phyloP scores from a whole-genome alignment of 2,797 vertebrate species.

The Chelonia mydas region DNA sequence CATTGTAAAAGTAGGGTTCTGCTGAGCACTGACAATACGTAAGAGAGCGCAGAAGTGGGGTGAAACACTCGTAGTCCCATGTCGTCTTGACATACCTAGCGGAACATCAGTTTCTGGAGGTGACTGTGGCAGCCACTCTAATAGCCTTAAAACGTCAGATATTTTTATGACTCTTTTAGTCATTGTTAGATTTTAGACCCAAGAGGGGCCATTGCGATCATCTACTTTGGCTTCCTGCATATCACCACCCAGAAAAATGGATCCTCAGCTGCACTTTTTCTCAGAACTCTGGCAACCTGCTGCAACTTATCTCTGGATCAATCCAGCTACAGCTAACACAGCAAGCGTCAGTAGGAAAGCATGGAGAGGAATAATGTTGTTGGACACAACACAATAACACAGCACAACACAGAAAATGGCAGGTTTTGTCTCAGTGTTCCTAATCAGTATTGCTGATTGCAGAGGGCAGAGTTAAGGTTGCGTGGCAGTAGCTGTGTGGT shows the following conservation, averaged over 20 bases:
- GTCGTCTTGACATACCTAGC: not conserved
- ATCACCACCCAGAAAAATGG: not conserved
- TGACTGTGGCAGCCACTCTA: not conserved
- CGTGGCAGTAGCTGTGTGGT: not conserved
- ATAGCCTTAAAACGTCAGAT: not conserved
- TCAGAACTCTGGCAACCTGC: not conserved
- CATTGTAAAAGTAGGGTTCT: too few relatives aligned
- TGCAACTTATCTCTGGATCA: not conserved
- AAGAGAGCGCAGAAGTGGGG: not conserved
- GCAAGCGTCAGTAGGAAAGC: not conserved
- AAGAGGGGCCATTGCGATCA: not conserved
- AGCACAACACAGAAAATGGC: not conserved
- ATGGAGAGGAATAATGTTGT: not conserved
- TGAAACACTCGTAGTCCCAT: not conserved
- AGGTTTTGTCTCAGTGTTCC: not conserved
- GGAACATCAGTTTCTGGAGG: not conserved
- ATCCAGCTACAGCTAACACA: not conserved
- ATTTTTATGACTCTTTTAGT: not conserved
- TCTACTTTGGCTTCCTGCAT: not conserved
- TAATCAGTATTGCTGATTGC: not conserved
- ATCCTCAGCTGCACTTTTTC: not conserved
- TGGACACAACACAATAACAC: not conserved
- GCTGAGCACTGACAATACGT: not conserved
- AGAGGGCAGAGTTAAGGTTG: not conserved
- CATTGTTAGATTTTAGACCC: not conserved